Evolutionary conservation across 23 tunicate species (phyloP), one percentile per base, ranked within the genome.

Genomic region (Botrylloides violaceus): DNA sequence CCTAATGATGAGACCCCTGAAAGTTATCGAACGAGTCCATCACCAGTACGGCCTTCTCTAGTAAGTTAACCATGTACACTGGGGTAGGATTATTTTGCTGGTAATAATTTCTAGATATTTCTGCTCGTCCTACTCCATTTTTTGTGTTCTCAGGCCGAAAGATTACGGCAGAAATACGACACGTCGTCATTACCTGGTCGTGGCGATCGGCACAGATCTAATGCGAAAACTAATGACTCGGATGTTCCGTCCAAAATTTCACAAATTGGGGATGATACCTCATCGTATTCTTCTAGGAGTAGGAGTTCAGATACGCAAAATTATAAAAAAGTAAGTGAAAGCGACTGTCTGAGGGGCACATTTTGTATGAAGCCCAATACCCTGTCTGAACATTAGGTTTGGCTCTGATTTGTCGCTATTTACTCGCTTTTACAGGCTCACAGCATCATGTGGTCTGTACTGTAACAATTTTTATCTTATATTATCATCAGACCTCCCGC

Each of bases 111-210:
- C n/a, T n/a, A n/a, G n/a, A n/a, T n/a, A n/a, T n/a, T n/a, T n/a
- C n/a, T n/a, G n/a, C n/a, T n/a, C n/a, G n/a, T n/a, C n/a, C n/a
- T n/a, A n/a, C n/a, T n/a, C n/a, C n/a, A n/a, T n/a, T 71, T 22
- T 5, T 77, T 19, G 20, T 32, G 29, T 28, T 37, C 38, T 25
- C 78, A 84, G 92, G 83, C 83, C 55, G 92, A 84, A 22, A 60
- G 83, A 22, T 63, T 84, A 27, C 82, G 82, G 55, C 35, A 70
- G 25, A 63, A 81, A 24, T 77, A 77, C 68, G 92, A 84, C 15
- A 59, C 90, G 0, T 76, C 80, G 20, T 82, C 88, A 19, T 49
- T 82, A 12, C 77, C 83, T 1, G 83, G 78, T 27, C 92, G 92
- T 21, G 56, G 33, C 64, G 70, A 56, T 20, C 76, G 83, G 57